Percentiles rank a stretch among this genome's conserved stretches.
Evolutionary conservation across 2,797 vertebrate genomes (phyloP).

Genomic region (Falco biarmicus): DNA sequence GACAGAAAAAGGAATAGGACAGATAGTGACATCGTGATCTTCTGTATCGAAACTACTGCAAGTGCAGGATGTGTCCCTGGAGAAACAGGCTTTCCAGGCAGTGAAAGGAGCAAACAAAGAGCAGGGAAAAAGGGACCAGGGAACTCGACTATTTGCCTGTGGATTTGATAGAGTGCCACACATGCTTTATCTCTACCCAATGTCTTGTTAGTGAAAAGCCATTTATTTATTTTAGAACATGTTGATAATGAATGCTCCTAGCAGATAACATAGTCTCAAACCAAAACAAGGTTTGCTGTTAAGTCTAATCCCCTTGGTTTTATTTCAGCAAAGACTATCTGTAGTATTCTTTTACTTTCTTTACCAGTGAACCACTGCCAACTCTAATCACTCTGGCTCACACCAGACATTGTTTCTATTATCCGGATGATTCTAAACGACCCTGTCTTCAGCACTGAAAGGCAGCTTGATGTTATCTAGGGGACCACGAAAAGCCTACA

Average conservation of each 20-base stretch:
- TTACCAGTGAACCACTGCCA: constrained; percentile 48
- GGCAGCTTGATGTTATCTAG: constrained; percentile 46
- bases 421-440: constrained; percentile 42
- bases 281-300: constrained; percentile 51
- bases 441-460: constrained; percentile 19
- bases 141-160: neutral
- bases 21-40: neutral
- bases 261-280: constrained; percentile 59
- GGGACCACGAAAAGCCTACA: neutral
- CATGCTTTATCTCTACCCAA: constrained; percentile 40
- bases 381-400: constrained; percentile 40
- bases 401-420: constrained; percentile 35
- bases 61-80: neutral
- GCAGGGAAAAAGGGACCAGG: neutral
- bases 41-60: neutral
- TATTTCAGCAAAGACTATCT: constrained; percentile 45
- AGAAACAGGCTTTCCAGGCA: neutral
- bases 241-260: constrained; percentile 51
- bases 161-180: constrained; percentile 30
- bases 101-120: constrained; percentile 44
- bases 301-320: constrained; percentile 37
- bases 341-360: constrained; percentile 49
- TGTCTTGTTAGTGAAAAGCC: constrained; percentile 48
- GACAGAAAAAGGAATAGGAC: neutral
- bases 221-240: constrained; percentile 61